phyloP scores from a whole-genome alignment of 2,113 vertebrate genomes.

The Melanocharis versteri region DNA sequence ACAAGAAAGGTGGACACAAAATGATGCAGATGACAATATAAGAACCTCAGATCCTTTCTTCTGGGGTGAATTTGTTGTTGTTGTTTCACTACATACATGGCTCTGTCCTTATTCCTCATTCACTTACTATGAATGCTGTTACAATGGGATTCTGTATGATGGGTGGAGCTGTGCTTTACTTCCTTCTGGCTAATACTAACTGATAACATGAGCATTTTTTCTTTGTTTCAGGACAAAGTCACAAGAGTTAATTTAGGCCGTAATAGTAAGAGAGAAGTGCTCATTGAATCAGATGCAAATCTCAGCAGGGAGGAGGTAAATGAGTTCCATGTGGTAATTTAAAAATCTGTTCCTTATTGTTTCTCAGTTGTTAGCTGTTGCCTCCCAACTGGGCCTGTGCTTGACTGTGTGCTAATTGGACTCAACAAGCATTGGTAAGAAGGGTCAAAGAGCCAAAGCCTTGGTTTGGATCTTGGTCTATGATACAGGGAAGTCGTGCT shows the following conservation, averaged over 20 bases:
- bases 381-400: not conserved
- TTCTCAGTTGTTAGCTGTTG: constrained; percentile 30
- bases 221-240: not conserved
- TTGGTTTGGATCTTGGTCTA: not conserved
- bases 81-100: not conserved
- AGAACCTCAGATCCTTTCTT: not conserved
- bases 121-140: not conserved
- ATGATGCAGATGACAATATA: not conserved
- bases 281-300: not conserved
- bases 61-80: no score
- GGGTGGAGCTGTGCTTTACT: not conserved
- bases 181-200: not conserved
- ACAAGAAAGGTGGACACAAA: not conserved
- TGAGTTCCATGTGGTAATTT: constrained; percentile 43
- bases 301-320: constrained; percentile 34
- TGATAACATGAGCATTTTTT: not conserved
- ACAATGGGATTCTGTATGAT: not conserved
- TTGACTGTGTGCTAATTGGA: constrained; percentile 32
- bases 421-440: not conserved
- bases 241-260: not conserved
- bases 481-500: not conserved
- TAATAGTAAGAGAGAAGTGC: not conserved
- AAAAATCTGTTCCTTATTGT: constrained; percentile 50
- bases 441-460: not conserved
- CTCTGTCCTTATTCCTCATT: not conserved